phyloP scores from a whole-genome alignment of 1,140 invertebrate genomes.

The Pseudomyrmex pallidus region DNA sequence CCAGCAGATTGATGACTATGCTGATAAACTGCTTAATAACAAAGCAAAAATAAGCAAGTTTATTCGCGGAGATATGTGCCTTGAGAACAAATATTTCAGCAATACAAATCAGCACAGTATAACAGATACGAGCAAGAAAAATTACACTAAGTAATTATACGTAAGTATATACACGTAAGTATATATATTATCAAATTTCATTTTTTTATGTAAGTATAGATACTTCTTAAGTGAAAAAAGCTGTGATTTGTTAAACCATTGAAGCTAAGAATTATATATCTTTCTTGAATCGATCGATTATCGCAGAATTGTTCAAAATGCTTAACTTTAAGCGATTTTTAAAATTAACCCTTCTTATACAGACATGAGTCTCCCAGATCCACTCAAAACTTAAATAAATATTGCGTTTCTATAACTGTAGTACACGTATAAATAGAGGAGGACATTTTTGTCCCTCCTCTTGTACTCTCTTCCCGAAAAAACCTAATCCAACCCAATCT shows the following conservation, averaged over 20 bases:
- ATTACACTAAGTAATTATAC: not conserved
- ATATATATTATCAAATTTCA: not conserved
- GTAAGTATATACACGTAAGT: not conserved
- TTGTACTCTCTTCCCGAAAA: too few species aligned
- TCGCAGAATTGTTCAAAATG: too few species aligned
- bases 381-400: too few species aligned
- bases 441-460: too few species aligned
- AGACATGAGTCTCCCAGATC: too few species aligned
- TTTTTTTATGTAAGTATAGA: not conserved
- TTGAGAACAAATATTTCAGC: not conserved
- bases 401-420: too few species aligned
- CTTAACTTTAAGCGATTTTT: too few species aligned
- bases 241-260: not conserved
- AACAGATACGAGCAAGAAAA: not conserved
- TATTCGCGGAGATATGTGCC: not conserved
- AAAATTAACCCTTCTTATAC: too few species aligned
- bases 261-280: not conserved
- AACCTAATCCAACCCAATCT: too few species aligned
- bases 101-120: not conserved
- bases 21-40: slow-evolving; percentile 91
- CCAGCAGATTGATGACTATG: slow-evolving; percentile 95
- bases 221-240: not conserved
- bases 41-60: slow-evolving; percentile 33
- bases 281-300: too few species aligned
- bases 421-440: too few species aligned